Evolutionary conservation across 1,140 invertebrate species (phyloP).

Genomic region (Lepidurus couesii): DNA sequence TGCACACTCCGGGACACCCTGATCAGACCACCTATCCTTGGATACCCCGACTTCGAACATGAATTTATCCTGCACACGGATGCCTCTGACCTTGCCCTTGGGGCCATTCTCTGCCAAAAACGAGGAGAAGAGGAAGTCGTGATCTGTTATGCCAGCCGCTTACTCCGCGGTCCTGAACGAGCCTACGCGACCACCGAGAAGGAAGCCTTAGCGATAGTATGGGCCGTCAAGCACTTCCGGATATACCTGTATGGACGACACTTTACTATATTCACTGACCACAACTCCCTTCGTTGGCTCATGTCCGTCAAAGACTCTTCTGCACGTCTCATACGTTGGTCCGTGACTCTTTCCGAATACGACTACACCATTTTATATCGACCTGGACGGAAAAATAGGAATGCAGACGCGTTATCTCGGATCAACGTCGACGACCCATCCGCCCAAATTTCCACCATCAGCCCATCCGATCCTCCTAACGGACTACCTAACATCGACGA

Average conservation of each 20-base stretch:
- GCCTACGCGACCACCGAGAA: slow-evolving; percentile 44
- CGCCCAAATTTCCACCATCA: no score
- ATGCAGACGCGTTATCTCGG: no score
- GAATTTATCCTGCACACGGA: slow-evolving; percentile 37
- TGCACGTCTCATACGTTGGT: slow-evolving; percentile 40
- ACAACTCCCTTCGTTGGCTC: slow-evolving; percentile 44
- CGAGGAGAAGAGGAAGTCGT: slow-evolving; percentile 41
- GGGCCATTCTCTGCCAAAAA: slow-evolving; percentile 39
- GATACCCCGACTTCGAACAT: slow-evolving; percentile 42
- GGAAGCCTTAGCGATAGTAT: slow-evolving; percentile 46
- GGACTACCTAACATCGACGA: no score
- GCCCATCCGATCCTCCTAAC: no score
- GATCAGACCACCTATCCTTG: slow-evolving; percentile 35
- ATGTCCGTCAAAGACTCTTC: slow-evolving; percentile 40
- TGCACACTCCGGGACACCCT: slow-evolving; percentile 40
- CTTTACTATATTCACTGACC: slow-evolving; percentile 46
- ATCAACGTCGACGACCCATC: no score
- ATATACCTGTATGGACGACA: slow-evolving; percentile 43
- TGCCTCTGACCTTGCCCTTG: slow-evolving; percentile 39
- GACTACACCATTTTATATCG: slow-evolving; percentile 39
- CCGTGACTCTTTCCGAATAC: slow-evolving; percentile 38
- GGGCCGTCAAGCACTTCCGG: slow-evolving; percentile 41
- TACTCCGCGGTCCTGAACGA: slow-evolving; percentile 41
- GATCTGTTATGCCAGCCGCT: slow-evolving; percentile 46
- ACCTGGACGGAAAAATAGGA: slow-evolving; percentile 26